Evolutionary conservation across 2,888 invertebrate species (phyloP).

Genomic region (Patella ulyssiponensis): DNA sequence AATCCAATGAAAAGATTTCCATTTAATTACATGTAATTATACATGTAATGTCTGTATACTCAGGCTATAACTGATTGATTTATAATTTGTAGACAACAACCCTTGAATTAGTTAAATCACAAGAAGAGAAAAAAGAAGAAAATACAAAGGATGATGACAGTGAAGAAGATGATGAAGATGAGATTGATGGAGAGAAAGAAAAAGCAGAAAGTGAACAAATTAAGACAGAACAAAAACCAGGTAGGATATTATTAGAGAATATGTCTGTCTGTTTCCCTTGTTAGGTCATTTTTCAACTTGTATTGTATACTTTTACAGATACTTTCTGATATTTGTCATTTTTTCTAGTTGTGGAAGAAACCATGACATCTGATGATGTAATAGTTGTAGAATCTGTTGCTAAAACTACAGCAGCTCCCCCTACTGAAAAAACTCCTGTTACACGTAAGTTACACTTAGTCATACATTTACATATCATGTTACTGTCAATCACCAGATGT

Average conservation of each 20-base stretch:
- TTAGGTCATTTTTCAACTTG: too few relatives aligned
- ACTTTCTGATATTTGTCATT: not conserved
- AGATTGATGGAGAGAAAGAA: conserved; percentile 27
- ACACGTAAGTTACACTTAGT: conserved; percentile 1
- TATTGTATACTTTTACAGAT: too few relatives aligned
- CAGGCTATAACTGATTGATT: too few relatives aligned
- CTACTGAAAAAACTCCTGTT: not conserved
- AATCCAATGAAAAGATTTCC: too few relatives aligned
- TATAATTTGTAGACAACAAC: conserved; percentile 51
- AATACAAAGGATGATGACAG: conserved; percentile 39
- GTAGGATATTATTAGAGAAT: not conserved
- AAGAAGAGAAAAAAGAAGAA: conserved; percentile 46
- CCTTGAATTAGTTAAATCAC: conserved; percentile 45
- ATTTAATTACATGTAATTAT: too few relatives aligned
- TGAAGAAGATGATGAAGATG: conserved; percentile 43
- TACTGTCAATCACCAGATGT: too few relatives aligned
- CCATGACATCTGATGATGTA: not conserved
- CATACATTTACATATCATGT: too few relatives aligned
- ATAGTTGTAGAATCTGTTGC: not conserved
- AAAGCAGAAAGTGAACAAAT: not conserved
- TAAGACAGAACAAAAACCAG: not conserved
- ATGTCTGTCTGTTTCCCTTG: too few relatives aligned
- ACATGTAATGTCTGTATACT: too few relatives aligned
- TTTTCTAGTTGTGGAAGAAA: conserved; percentile 1
- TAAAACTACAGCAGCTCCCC: not conserved